Percentiles rank a stretch among this genome's conserved stretches.
phyloP scores from a whole-genome alignment of 2,888 invertebrate genomes.

The Andrena bicolor region DNA sequence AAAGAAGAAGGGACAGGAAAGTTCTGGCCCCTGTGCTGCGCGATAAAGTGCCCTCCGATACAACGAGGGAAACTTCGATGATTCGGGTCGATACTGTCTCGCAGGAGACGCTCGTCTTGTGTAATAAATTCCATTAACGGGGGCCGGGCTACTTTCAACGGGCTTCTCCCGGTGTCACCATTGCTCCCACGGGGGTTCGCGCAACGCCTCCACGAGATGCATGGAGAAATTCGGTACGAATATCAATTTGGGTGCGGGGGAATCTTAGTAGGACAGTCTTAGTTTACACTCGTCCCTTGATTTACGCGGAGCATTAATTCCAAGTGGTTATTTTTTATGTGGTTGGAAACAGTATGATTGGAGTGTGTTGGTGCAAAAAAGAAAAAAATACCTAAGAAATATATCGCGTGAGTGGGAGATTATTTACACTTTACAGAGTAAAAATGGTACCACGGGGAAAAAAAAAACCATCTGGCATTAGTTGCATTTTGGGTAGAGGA shows the following conservation, averaged over 20 bases:
- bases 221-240: neutral
- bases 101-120: neutral
- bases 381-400: no score
- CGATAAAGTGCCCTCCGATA: constrained; percentile 50
- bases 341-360: no score
- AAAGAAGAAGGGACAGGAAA: constrained; percentile 29
- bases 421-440: no score
- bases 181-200: neutral
- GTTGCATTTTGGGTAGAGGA: no score
- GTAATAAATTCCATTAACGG: constrained; percentile 37
- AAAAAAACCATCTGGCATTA: no score
- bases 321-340: no score
- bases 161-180: no score
- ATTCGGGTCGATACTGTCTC: constrained; percentile 15
- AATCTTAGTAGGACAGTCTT: neutral
- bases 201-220: neutral
- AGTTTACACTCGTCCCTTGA: no score
- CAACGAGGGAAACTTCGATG: constrained; percentile 30
- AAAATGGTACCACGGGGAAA: no score
- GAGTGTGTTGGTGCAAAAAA: no score
- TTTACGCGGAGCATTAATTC: no score
- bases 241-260: neutral
- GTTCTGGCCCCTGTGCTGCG: constrained; percentile 22
- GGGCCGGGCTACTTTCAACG: neutral
- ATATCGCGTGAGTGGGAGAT: no score